Evolutionary conservation across 2,888 invertebrate species (phyloP).

Genomic region (Trisateles emortualis): DNA sequence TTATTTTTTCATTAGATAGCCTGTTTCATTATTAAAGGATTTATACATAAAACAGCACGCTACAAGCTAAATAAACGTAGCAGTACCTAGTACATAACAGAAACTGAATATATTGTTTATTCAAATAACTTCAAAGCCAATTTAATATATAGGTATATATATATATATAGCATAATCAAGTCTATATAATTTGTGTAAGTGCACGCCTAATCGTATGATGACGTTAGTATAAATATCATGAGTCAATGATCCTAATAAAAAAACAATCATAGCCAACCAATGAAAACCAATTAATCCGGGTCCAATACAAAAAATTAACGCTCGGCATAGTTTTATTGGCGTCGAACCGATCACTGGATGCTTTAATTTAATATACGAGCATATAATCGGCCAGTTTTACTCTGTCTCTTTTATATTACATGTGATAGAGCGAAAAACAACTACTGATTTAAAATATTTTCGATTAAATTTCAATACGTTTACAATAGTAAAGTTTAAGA

Average conservation of each 20-base stretch:
- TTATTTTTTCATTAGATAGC: too few species aligned
- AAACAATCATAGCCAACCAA: constrained; percentile 62
- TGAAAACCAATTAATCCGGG: constrained; percentile 73
- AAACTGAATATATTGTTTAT: too few species aligned
- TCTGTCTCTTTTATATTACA: constrained; percentile 45
- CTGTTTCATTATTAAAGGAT: too few species aligned
- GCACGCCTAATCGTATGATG: constrained; percentile 33
- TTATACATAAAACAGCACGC: too few species aligned
- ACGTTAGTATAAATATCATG: constrained; percentile 47
- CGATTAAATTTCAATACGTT: constrained; percentile 31
- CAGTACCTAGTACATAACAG: too few species aligned
- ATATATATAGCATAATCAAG: constrained; percentile 12
- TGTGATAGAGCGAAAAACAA: constrained; percentile 42
- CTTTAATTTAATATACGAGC: constrained; percentile 71
- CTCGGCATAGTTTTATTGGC: constrained; percentile 69
- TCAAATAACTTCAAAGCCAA: background rate
- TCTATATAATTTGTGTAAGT: constrained; percentile 27
- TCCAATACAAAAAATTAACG: constrained; percentile 62
- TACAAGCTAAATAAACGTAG: too few species aligned
- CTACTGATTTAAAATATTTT: constrained; percentile 33
- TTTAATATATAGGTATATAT: constrained; percentile 4
- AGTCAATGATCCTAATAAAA: constrained; percentile 56
- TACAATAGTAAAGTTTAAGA: constrained; percentile 18
- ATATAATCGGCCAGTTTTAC: constrained; percentile 50
- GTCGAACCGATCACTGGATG: constrained; percentile 65